Conservation (phyloP, 2,797 vertebrate genomes). For the Platyrinchus mystaceus region DNA sequence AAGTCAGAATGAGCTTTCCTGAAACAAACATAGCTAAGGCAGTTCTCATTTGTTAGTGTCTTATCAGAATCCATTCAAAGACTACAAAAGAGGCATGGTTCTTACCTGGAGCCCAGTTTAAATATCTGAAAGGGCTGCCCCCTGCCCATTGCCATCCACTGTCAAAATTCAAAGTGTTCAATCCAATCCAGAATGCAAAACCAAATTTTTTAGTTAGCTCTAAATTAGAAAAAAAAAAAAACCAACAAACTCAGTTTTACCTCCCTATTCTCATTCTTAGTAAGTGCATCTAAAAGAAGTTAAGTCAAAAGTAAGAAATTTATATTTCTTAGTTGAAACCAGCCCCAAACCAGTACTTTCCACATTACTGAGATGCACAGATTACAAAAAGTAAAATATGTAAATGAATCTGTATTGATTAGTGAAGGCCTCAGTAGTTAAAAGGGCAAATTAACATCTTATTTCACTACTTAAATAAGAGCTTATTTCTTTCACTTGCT, state of each 20-base stretch:
- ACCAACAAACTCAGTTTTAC: background rate
- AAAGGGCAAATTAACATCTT: background rate
- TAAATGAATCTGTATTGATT: background rate
- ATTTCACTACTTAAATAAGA: background rate
- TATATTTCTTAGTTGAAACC: background rate
- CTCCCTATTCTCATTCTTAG: background rate
- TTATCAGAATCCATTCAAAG: background rate
- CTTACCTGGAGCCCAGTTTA: slow-evolving; percentile 94
- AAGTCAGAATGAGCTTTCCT: background rate
- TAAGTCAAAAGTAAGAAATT: background rate
- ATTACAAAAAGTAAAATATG: background rate
- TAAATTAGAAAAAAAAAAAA: slow-evolving; percentile 46
- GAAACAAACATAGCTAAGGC: background rate
- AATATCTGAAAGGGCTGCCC: slow-evolving; percentile 87
- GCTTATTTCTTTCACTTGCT: background rate
- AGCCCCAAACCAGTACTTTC: background rate
- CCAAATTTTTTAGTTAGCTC: slow-evolving; percentile 76
- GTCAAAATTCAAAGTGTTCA: slow-evolving; percentile 85
- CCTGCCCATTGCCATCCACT: slow-evolving; percentile 91
- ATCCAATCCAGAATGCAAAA: slow-evolving; percentile 86
- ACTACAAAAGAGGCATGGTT: background rate
- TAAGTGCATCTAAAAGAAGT: background rate
- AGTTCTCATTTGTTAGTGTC: background rate
- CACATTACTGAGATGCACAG: background rate
- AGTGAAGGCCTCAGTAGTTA: background rate